Evolutionary conservation across 2,888 invertebrate genomes (phyloP), one percentile per base, ranked within the genome.

Genomic region (Arctia plantaginis): DNA sequence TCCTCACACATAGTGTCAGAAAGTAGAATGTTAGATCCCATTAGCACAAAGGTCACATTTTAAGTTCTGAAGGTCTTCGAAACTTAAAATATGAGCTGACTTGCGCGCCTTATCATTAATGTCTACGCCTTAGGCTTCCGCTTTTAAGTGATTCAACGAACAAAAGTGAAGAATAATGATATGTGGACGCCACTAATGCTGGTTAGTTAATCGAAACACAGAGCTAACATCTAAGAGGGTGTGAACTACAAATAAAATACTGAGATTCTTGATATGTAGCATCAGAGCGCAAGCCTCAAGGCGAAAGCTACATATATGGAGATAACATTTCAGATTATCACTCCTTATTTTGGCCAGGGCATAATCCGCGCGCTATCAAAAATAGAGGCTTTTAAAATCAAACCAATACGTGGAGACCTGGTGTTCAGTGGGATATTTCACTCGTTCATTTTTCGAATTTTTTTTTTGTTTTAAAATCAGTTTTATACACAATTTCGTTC

Each of bases 181-280:
- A 91, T 90, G 90, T 88, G 86, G 87, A 82, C 81, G 76, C 83
- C 80, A 82, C 75, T 71, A 67, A 76, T 83, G 55, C 71, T 79
- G 69, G 72, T 78, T 76, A 77, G 75, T 73, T 75, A 80, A 77
- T 75, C 20, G 77, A 74, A 76, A 67, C 77, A 76, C 71, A 78
- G 55, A 74, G 76, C 70, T 82, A 81, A 75, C 55, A 55, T 77
- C 76, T 79, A 75, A 47, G 62, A 55, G 74, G 74, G 74, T 76
- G 81, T 80, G 82, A 82, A 83, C 82, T 85, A 86, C 82, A 84
- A 83, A 81, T 86, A 89, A 87, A 86, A 86, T 86, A 89, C 86
- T 91, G 93, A 94, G 94, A 94, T 94, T 94, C 93, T 90, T 94
- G 94, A 94, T 94, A 94, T 94, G 93, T 94, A 90, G 90, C 89